These are phyloP conservation scores for Berghia stephanieae DNA, from an alignment of 1,140 invertebrate genomes.

Conservation along the genomic window DNA sequence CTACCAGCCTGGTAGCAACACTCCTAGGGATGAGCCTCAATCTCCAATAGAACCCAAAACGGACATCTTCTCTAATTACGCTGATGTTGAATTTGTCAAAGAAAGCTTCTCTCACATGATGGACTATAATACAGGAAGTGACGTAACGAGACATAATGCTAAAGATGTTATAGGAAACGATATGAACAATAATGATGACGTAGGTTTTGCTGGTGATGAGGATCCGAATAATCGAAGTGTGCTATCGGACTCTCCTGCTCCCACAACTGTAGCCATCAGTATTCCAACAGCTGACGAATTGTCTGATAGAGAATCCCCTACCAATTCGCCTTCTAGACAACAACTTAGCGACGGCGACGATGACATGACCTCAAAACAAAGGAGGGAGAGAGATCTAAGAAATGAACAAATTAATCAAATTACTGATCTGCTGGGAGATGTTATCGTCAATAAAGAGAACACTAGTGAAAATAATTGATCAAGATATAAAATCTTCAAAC, in stretches of 20 bases:
- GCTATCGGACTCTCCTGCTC: conserved; percentile 5
- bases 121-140: too few relatives aligned
- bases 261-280: conserved; percentile 39
- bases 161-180: too few relatives aligned
- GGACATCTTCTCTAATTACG: too few relatives aligned
- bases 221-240: too few relatives aligned
- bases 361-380: conserved; percentile 32
- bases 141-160: too few relatives aligned
- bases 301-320: conserved; percentile 40
- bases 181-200: too few relatives aligned
- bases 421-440: conserved; percentile 39
- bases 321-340: conserved; percentile 27
- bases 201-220: too few relatives aligned
- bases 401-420: conserved; percentile 41
- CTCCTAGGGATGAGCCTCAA: neutral
- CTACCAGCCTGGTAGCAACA: conserved; percentile 26
- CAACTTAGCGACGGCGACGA: neutral
- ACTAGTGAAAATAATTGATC: too few relatives aligned
- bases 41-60: too few relatives aligned
- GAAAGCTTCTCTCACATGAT: too few relatives aligned
- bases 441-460: conserved; percentile 30
- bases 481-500: too few relatives aligned
- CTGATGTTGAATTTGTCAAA: neutral
- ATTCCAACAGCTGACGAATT: conserved; percentile 48
- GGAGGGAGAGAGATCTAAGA: conserved; percentile 35